Percentiles rank a stretch among this genome's conserved stretches.
Conservation (phyloP, 1,140 invertebrate genomes). For the Laupala kohalensis region DNA sequence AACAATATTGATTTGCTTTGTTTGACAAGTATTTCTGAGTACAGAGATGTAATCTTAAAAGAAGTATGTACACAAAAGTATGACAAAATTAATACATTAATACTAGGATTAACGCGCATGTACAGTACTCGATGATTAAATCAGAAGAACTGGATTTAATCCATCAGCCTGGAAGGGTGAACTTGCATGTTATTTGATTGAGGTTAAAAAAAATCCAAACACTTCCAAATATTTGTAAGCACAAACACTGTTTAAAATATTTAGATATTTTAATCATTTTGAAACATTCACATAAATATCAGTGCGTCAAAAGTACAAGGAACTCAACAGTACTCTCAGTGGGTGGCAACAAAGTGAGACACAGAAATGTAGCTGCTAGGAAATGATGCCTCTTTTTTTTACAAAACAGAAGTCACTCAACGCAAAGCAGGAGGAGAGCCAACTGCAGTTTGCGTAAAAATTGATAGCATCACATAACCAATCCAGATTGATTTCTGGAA, state of each 20-base stretch:
- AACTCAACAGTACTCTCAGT: too few species aligned
- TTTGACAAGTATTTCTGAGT: neutral
- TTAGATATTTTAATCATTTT: neutral
- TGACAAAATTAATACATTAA: too few species aligned
- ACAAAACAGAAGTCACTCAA: neutral
- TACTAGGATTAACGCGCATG: too few species aligned
- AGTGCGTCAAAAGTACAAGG: neutral
- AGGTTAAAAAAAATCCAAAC: neutral
- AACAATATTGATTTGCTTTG: neutral
- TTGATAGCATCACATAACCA: neutral
- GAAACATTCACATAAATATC: neutral
- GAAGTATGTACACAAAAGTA: too few species aligned
- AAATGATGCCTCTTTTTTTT: neutral
- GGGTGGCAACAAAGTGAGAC: too few species aligned
- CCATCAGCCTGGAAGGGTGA: too few species aligned
- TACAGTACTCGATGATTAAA: too few species aligned
- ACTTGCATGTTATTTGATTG: neutral
- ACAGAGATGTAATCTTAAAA: too few species aligned
- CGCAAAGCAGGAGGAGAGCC: neutral
- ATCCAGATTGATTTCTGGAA: neutral
- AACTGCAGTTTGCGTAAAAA: neutral
- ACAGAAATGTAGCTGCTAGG: too few species aligned
- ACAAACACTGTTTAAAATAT: neutral
- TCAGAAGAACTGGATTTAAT: too few species aligned
- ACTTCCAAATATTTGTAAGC: neutral